These are phyloP conservation scores for Ranitomeya imitator DNA, from an alignment of 2,113 vertebrate genomes.

Conservation along the genomic window DNA sequence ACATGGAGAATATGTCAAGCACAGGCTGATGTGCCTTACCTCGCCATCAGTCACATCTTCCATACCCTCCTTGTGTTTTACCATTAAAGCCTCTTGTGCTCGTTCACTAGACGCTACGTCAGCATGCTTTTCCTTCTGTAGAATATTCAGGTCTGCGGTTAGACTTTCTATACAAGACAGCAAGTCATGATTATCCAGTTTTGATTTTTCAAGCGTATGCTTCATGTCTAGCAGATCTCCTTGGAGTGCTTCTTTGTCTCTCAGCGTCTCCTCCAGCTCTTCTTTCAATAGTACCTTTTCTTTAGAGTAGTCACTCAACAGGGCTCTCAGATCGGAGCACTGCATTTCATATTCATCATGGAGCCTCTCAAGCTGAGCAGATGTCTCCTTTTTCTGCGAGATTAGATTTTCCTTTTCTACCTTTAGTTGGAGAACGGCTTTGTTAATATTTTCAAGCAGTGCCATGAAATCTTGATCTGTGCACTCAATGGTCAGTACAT, in stretches of 20 bases:
- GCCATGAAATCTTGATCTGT: slow-evolving; percentile 64
- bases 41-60: slow-evolving; percentile 78
- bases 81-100: slow-evolving; percentile 71
- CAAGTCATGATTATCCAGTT: slow-evolving; percentile 79
- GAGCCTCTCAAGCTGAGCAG: slow-evolving; percentile 68
- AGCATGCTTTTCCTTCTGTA: slow-evolving; percentile 39
- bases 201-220: slow-evolving; percentile 74
- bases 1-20: background rate
- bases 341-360: slow-evolving; percentile 67
- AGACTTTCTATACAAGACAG: slow-evolving; percentile 68
- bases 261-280: slow-evolving; percentile 74
- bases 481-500: slow-evolving; percentile 56
- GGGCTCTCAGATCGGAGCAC: slow-evolving; percentile 72
- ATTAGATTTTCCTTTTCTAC: slow-evolving; percentile 67
- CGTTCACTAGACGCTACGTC: slow-evolving; percentile 59
- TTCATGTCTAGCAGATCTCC: slow-evolving; percentile 81
- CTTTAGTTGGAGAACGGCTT: slow-evolving; percentile 67
- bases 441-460: slow-evolving; percentile 67
- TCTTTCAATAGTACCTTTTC: slow-evolving; percentile 76
- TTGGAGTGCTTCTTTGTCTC: slow-evolving; percentile 78
- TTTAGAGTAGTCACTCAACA: slow-evolving; percentile 74
- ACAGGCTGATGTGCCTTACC: slow-evolving; percentile 70
- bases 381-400: slow-evolving; percentile 68
- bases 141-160: slow-evolving; percentile 67
- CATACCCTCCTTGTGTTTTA: slow-evolving; percentile 82